These are phyloP conservation scores for Crambe crambe DNA, from an alignment of 37 sponge, comb jelly and placozoan species.

Conservation along the genomic window DNA sequence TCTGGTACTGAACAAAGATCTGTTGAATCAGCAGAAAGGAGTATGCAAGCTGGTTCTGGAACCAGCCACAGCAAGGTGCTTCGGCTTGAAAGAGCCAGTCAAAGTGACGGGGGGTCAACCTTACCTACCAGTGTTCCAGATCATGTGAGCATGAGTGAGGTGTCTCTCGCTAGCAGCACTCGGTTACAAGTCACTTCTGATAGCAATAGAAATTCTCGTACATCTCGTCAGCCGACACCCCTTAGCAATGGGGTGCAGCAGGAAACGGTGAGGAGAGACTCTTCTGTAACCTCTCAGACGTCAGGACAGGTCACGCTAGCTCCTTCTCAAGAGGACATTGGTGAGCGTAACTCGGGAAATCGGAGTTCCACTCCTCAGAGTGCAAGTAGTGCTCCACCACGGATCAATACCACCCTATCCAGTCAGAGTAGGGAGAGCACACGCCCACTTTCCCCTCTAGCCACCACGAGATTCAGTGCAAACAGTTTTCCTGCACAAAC, in stretches of 20 bases:
- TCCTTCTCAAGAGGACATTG: not conserved
- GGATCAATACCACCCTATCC: not conserved
- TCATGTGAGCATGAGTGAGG: no score
- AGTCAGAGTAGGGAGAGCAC: not conserved
- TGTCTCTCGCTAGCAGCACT: no score
- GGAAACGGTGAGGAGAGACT: not conserved
- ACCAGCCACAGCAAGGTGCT: no score
- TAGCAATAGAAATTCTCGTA: not conserved
- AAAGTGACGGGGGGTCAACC: no score
- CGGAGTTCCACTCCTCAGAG: not conserved
- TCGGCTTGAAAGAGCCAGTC: no score
- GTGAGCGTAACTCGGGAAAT: not conserved
- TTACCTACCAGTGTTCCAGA: no score
- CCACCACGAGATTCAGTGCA: not conserved
- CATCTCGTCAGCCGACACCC: not conserved
- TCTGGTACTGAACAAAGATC: no score
- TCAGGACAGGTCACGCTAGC: not conserved
- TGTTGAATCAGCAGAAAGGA: no score
- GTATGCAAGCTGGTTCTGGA: no score
- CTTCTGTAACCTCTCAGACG: not conserved
- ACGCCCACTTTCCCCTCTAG: not conserved
- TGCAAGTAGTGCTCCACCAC: constrained; percentile 12
- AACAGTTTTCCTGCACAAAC: not conserved
- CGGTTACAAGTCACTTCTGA: not conserved
- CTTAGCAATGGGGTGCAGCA: not conserved